Evolutionary conservation across 2,113 vertebrate genomes (phyloP).

Genomic region (Hemibagrus wyckioides): DNA sequence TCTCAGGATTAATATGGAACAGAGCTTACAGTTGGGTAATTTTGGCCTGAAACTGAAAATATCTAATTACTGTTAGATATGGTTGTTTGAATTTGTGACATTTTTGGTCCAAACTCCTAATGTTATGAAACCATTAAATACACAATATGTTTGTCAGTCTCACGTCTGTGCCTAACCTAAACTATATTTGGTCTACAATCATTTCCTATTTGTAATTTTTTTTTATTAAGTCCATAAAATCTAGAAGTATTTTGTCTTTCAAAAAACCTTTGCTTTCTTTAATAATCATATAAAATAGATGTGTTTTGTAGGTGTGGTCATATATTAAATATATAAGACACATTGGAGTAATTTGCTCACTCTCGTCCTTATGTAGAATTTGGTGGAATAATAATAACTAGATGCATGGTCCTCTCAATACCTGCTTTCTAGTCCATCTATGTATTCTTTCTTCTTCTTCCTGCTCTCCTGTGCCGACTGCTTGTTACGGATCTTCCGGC

Average conservation of each 20-base stretch:
- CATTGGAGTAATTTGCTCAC: neutral
- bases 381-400: neutral
- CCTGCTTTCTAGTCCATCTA: slow-evolving; percentile 90
- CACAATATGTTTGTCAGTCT: neutral
- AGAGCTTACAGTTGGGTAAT: neutral
- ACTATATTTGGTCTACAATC: neutral
- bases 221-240: neutral
- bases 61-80: neutral
- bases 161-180: neutral
- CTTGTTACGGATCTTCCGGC: slow-evolving; percentile 94
- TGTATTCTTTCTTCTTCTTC: slow-evolving; percentile 97
- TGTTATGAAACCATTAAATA: neutral
- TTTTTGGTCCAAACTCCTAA: neutral
- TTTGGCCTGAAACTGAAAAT: neutral
- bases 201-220: neutral
- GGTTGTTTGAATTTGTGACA: neutral
- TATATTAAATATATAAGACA: neutral
- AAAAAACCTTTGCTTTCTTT: neutral
- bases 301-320: neutral
- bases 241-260: neutral
- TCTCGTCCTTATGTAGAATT: neutral
- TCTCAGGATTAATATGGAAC: neutral
- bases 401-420: slow-evolving; percentile 50
- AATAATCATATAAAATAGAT: neutral
- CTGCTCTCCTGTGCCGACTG: slow-evolving; percentile 95